Evolutionary conservation across 2,888 invertebrate genomes (phyloP), one percentile per base, ranked within the genome.

Genomic region (Chalcosyrphus nemorum): DNA sequence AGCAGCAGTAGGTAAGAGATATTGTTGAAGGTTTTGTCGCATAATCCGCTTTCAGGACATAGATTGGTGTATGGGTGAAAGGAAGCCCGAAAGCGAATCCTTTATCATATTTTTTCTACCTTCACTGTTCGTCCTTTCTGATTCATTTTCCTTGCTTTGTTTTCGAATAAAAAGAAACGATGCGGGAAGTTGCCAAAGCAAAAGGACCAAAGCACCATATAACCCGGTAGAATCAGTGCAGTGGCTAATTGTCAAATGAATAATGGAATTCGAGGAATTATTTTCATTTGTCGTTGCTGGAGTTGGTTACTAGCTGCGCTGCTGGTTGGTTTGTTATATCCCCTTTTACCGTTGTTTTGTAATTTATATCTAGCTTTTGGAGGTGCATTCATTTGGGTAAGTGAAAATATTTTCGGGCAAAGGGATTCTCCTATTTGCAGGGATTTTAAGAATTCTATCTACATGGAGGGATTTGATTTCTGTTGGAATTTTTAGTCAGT

Each of bases 241-340:
- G 59, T 57, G 29, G 56, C 78, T 78, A 71, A 78, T 78, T 78
- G 71, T 32, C 65, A 50, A 17, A 45, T 45, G 61, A 56, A 63
- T 47, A 56, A 57, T 15, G 29, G 32, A 78, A 78, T 71, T 71
- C 9, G 29, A 29, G 45, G 32, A 61, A 68, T 43, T 68, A 43
- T 17, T 52, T 61, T 50, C 38, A 21, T 65, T 75, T 47, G 65
- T 70, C 43, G 29, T 56, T 43, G 59, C 38, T 27, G 13, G n/a
- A 17, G 24, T 57, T 27, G 38, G 24, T 38, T 29, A n/a, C 35
- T 9, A 21, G 4, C 11, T 65, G 45, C 50, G 29, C 13, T 21
- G 29, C 15, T 4, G 15, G 21, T 15, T 3, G 27, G 41, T 11
- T 6, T n/a, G 59, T 24, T 47, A 15, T 50, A n/a, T 35, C 11